Evolutionary conservation across 2,888 invertebrate species (phyloP).

Genomic region (Mimachlamys varia): DNA sequence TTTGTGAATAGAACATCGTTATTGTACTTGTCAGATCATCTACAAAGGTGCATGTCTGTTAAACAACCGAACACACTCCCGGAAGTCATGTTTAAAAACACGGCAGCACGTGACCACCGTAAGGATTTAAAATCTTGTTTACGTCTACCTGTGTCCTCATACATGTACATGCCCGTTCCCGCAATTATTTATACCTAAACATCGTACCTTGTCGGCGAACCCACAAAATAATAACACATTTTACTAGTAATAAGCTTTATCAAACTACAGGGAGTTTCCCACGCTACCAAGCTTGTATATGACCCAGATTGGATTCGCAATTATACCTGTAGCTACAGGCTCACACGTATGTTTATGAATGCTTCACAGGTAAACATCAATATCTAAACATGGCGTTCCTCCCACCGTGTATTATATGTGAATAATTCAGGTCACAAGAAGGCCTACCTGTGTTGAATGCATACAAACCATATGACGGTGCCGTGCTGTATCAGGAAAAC

Average conservation of each 20-base stretch:
- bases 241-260: background rate
- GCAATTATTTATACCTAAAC: background rate
- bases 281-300: background rate
- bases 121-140: background rate
- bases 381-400: background rate
- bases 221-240: background rate
- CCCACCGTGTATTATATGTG: background rate
- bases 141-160: background rate
- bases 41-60: too few relatives aligned
- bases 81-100: background rate
- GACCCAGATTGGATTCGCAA: background rate
- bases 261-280: background rate
- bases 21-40: too few relatives aligned
- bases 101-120: background rate
- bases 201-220: background rate
- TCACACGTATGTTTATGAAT: background rate
- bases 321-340: background rate
- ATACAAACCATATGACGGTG: background rate
- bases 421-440: slow-evolving; percentile 14
- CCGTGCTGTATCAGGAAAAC: background rate
- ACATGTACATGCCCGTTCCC: background rate
- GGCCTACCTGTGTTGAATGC: background rate
- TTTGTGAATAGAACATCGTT: too few relatives aligned
- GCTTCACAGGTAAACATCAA: slow-evolving; percentile 19
- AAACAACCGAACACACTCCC: background rate